Evolutionary conservation across 2,888 invertebrate genomes (phyloP).

Genomic region (Idaea biselata): DNA sequence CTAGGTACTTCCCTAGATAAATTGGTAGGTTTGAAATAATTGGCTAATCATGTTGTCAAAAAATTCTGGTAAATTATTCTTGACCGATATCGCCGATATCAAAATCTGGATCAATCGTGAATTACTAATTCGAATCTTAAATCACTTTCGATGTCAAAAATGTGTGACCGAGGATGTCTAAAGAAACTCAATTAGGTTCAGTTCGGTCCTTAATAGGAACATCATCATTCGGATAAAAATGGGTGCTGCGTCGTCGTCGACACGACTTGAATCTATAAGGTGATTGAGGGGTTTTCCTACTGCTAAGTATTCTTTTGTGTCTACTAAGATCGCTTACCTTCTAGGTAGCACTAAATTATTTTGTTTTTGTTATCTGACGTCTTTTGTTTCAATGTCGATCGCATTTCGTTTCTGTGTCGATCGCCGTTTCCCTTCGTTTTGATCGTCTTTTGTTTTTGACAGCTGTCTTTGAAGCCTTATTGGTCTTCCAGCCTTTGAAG

Average conservation of each 20-base stretch:
- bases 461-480: too few species aligned
- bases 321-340: too few species aligned
- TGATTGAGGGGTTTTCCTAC: not conserved
- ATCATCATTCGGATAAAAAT: conserved; percentile 13
- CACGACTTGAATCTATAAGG: not conserved
- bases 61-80: not conserved
- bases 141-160: not conserved
- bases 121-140: not conserved
- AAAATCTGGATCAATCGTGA: not conserved
- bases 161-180: not conserved
- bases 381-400: too few species aligned
- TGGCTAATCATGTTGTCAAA: not conserved
- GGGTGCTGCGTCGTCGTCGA: conserved; percentile 5
- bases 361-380: too few species aligned
- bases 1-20: too few species aligned
- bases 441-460: too few species aligned
- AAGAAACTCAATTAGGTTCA: conserved; percentile 2
- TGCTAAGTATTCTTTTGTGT: not conserved
- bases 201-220: conserved; percentile 9
- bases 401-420: too few species aligned
- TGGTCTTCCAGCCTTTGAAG: too few species aligned
- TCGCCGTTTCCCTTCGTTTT: too few species aligned
- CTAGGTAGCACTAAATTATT: too few species aligned
- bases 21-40: not conserved
- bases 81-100: not conserved